Base-by-base conservation (phyloP, 2,888 invertebrate genomes). In the Parelbella ahira region DNA sequence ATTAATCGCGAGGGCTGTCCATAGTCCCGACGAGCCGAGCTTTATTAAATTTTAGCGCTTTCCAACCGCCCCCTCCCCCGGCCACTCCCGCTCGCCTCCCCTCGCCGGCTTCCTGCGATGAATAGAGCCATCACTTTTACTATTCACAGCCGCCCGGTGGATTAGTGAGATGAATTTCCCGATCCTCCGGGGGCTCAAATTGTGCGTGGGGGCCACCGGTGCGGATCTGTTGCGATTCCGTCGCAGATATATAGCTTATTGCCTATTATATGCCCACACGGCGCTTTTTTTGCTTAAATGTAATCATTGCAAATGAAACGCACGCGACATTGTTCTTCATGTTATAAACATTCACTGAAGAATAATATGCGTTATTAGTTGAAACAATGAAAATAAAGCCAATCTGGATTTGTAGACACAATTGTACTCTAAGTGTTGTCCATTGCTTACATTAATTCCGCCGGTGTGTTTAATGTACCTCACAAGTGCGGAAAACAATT, bases 31-130 rank as follows among this genome's bases (percentile, higher is more conserved):
- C 55, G 58, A 54, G 57, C 50, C 51, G 54, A 62, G 79, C 80
- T 86, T 87, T 87, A 87, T 87, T 87, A 87, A 86, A 87, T 87
- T 87, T 86, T 86, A 84, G 86, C 86, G 84, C 84, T 75, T 72
- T 69, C 68, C 58, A 54, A 53, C 59, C 54, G 57, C 56, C 56
- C 53, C 46, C 6, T 46, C 49, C 51, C 48, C 48, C 48, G n/a
- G n/a, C n/a, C n/a, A n/a, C n/a, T n/a, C n/a, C n/a, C n/a, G n/a
- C 43, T 27, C 36, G 24, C 15, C 27, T 25, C 28, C 33, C 37
- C 49, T 48, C 46, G 46, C 24, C 47, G 42, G 45, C 58, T 58
- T 63, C 63, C 59, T 51, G 50, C 54, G 62, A 79, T 83, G 80
- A 84, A 84, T 82, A 82, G 80, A 74, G 65, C 81, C 79, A 77